Evolutionary conservation across 2,888 invertebrate species (phyloP).

Genomic region (Scaptomyza reducta): DNA sequence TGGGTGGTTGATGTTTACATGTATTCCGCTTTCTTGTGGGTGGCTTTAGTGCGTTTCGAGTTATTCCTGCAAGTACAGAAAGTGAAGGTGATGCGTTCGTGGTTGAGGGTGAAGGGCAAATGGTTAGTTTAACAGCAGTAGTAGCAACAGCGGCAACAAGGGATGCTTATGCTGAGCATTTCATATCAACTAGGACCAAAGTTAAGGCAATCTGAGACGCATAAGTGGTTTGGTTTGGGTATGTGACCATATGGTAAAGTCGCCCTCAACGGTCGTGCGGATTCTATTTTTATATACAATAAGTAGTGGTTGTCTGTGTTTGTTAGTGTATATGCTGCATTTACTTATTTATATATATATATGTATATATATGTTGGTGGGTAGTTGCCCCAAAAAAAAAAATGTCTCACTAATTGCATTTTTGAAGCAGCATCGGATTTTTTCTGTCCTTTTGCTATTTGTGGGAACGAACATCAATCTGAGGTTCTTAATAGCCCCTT

Average conservation of each 20-base stretch:
- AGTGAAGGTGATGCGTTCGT: constrained; percentile 46
- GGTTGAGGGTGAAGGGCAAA: constrained; percentile 10
- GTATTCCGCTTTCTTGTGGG: constrained; percentile 6
- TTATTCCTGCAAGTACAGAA: constrained; percentile 31
- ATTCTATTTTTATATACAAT: constrained; percentile 42
- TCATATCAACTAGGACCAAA: constrained; percentile 36
- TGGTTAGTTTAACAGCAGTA: background rate
- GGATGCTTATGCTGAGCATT: constrained; percentile 62
- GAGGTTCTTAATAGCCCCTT: constrained; percentile 55
- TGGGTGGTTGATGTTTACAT: constrained; percentile 37
- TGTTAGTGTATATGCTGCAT: background rate
- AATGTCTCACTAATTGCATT: constrained; percentile 61
- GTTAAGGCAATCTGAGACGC: constrained; percentile 59
- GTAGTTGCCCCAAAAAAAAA: constrained; percentile 34
- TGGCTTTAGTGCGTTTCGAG: constrained; percentile 14
- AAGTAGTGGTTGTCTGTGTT: background rate
- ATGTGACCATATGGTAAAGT: constrained; percentile 68
- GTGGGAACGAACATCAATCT: constrained; percentile 39
- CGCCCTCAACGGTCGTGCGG: constrained; percentile 36
- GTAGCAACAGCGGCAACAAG: constrained; percentile 42
- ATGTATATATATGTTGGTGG: constrained; percentile 7
- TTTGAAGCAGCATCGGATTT: constrained; percentile 21
- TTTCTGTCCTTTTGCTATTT: constrained; percentile 4
- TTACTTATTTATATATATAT: constrained; percentile 3
- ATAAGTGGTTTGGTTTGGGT: constrained; percentile 62